Evolutionary conservation across 2,113 vertebrate genomes (phyloP).

Genomic region (Pleuronectes platessa): DNA sequence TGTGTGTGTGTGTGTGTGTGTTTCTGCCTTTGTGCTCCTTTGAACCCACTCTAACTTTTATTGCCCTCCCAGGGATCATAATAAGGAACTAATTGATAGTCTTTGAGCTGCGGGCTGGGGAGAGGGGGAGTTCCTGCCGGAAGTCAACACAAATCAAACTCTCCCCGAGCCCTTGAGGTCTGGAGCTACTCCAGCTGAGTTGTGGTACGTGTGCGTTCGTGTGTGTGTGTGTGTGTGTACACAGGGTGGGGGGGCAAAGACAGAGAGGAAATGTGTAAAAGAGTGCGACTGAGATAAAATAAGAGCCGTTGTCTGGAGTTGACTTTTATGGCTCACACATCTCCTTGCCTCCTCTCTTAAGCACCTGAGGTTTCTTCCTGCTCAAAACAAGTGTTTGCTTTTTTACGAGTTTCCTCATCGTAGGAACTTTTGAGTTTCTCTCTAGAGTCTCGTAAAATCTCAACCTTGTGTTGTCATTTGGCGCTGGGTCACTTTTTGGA

Average conservation of each 20-base stretch:
- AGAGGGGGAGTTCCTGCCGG: slow-evolving; percentile 71
- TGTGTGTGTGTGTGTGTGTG: slow-evolving; percentile 12
- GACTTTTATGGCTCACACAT: slow-evolving; percentile 49
- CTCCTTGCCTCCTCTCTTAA: slow-evolving; percentile 24
- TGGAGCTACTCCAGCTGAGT: slow-evolving; percentile 66
- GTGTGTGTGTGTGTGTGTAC: slow-evolving; percentile 23
- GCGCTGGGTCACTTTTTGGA: too few relatives aligned
- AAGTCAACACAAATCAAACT: slow-evolving; percentile 79
- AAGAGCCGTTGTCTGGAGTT: slow-evolving; percentile 17
- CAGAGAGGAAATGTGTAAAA: slow-evolving; percentile 34
- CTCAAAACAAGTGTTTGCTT: too few relatives aligned
- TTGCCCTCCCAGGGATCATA: slow-evolving; percentile 78
- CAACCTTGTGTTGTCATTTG: too few relatives aligned
- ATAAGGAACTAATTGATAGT: slow-evolving; percentile 83
- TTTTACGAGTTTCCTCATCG: too few relatives aligned
- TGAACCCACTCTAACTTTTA: slow-evolving; percentile 74
- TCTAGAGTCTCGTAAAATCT: too few relatives aligned
- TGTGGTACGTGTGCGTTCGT: slow-evolving; percentile 26
- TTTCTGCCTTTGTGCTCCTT: slow-evolving; percentile 55
- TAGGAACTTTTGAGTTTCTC: too few relatives aligned
- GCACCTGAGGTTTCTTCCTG: background rate
- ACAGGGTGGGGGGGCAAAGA: background rate
- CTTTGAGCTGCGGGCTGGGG: slow-evolving; percentile 64
- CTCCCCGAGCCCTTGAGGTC: slow-evolving; percentile 66
- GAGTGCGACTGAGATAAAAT: slow-evolving; percentile 39